Evolutionary conservation across 2,113 vertebrate species (phyloP), one percentile per base, ranked within the genome.

Genomic region (Telmatochromis sp.): DNA sequence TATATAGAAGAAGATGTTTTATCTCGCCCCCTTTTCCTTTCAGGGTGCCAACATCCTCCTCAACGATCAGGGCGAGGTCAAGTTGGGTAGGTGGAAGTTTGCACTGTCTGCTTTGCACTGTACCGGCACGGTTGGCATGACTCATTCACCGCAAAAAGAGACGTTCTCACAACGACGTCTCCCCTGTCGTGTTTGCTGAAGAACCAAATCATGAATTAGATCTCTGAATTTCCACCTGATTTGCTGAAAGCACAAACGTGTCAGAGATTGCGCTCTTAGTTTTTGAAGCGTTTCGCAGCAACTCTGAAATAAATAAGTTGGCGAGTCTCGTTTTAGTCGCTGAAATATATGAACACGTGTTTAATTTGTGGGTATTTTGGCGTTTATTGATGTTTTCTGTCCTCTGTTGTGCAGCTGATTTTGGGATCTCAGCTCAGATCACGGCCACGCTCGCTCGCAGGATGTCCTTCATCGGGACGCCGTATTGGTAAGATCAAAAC

Each of bases 21-120:
- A 4, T 83, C 11, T 84, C 15, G 1, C 15, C 9, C 19, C 80
- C 49, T 80, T 54, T 63, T 68, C 7, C 23, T 60, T 89, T 17
- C 90, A 98, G 98, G 98, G 98, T 68, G 98, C 98, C 92, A 98
- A 98, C 93, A 97, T 98, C 93, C 97, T 98, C 82, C 95, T 98
- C 87, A 98, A 98, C 3, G 97, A 98, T 55, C 95, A 95, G 7
- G 98, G 98, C 58, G 97, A 98, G 86, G 97, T 98, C 65, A 98
- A 96, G 82, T 91, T 98, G 47, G 98, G 98, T 98, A 91, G 83
- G 97, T 97, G 83, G 47, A 87, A 33, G 58, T 42, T 57, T 87
- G 81, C 78, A 33, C 23, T 5, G 11, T 60, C n/a, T 83, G 84
- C 60, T 51, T 35, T 80, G 82, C 85, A 21, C 23, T 57, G 79